Conservation (phyloP, 2,888 invertebrate species). For the Tanytarsus gracilentus region DNA sequence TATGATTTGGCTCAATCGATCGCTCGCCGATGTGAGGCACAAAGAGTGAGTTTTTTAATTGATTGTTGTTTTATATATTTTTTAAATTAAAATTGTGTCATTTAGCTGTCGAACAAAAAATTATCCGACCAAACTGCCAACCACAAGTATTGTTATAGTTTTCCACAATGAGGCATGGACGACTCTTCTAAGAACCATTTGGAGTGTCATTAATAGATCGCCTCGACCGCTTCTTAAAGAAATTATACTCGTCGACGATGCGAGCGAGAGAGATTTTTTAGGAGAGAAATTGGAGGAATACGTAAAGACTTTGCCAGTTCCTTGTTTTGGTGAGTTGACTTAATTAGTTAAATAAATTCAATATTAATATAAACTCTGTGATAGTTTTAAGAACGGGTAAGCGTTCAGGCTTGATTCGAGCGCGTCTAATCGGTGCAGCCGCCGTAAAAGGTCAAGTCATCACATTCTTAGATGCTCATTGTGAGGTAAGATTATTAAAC, state of each 20-base stretch:
- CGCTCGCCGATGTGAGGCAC: constrained; percentile 86
- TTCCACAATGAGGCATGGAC: constrained; percentile 99
- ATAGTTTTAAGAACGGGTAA: constrained; percentile 79
- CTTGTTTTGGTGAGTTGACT: constrained; percentile 46
- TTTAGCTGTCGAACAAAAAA: constrained; percentile 68
- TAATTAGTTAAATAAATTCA: background rate
- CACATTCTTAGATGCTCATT: constrained; percentile 45
- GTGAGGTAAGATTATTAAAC: constrained; percentile 33
- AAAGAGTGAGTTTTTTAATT: constrained; percentile 62
- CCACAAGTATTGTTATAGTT: constrained; percentile 94
- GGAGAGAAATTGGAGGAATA: constrained; percentile 83
- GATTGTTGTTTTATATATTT: constrained; percentile 20
- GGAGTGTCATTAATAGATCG: constrained; percentile 94
- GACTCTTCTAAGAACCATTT: constrained; percentile 88
- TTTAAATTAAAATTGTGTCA: constrained; percentile 31
- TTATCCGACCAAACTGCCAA: constrained; percentile 72
- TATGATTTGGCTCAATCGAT: constrained; percentile 92
- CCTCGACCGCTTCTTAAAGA: constrained; percentile 80
- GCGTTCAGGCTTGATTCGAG: constrained; percentile 91
- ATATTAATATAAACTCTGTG: background rate
- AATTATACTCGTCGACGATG: constrained; percentile 96
- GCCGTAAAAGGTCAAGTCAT: constrained; percentile 57
- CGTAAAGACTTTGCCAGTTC: constrained; percentile 74
- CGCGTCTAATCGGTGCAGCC: constrained; percentile 87
- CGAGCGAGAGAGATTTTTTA: constrained; percentile 88